Evolutionary conservation across 2,888 invertebrate species (phyloP).

Genomic region (Andrena minutula): DNA sequence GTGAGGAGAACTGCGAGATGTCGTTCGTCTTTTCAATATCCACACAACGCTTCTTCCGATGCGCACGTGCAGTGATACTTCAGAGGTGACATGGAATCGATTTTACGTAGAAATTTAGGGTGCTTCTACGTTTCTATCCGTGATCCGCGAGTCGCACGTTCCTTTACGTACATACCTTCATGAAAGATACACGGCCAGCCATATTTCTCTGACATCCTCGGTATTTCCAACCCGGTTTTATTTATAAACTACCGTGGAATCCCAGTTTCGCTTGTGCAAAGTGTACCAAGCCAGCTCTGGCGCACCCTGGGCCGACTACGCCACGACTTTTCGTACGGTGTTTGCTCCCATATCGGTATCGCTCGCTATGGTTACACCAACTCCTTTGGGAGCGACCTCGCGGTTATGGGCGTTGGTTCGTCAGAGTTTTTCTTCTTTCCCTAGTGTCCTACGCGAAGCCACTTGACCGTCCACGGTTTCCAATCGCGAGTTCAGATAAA

Average conservation of each 20-base stretch:
- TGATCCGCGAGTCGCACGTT: conserved; percentile 28
- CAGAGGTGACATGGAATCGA: not conserved
- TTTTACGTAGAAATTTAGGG: not conserved
- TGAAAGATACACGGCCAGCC: conserved; percentile 37
- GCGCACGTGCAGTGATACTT: conserved; percentile 13
- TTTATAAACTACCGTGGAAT: conserved; percentile 47
- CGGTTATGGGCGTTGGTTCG: conserved; percentile 57
- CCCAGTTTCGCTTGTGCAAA: conserved; percentile 13
- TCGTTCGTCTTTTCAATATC: conserved; percentile 9
- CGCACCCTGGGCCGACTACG: conserved; percentile 17
- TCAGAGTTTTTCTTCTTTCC: conserved; percentile 54
- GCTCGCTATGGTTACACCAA: not conserved
- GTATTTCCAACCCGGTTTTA: conserved; percentile 45
- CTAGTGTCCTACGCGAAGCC: conserved; percentile 8
- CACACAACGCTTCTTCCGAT: conserved; percentile 10
- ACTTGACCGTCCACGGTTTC: conserved; percentile 16
- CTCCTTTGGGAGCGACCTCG: conserved; percentile 57
- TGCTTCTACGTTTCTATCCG: conserved; percentile 16
- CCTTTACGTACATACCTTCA: conserved; percentile 26
- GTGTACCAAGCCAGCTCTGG: not conserved
- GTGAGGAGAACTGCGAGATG: not conserved
- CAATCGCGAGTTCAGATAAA: conserved; percentile 15
- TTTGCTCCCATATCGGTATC: conserved; percentile 39
- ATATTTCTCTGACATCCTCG: conserved; percentile 31
- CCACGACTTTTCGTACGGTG: conserved; percentile 54